Conservation (phyloP, 2,888 invertebrate species). For the Dolichopus griseipennis region DNA sequence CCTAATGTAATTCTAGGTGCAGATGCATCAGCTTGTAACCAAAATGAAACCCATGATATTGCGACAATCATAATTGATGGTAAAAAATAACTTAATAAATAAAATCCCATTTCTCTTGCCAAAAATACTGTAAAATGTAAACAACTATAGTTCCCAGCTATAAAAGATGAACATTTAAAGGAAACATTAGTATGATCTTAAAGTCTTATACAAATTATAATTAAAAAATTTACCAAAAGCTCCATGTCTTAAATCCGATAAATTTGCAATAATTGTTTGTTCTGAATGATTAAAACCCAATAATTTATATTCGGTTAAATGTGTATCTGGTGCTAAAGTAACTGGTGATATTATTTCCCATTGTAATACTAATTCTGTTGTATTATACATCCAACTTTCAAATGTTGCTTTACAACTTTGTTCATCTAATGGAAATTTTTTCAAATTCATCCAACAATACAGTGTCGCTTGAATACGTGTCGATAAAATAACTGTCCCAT, state of each 20-base stretch:
- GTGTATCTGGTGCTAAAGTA: constrained; percentile 63
- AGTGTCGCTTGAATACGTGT: constrained; percentile 70
- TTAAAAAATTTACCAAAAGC: constrained; percentile 53
- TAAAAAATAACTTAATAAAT: constrained; percentile 79
- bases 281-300: constrained; percentile 62
- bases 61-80: constrained; percentile 80
- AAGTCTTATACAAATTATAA: too few relatives aligned
- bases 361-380: constrained; percentile 60
- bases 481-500: constrained; percentile 71
- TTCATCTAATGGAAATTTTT: constrained; percentile 81
- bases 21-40: constrained; percentile 81
- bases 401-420: constrained; percentile 71
- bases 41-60: constrained; percentile 83
- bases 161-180: constrained; percentile 37
- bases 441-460: constrained; percentile 76
- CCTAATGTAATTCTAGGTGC: constrained; percentile 74
- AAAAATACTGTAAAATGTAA: constrained; percentile 69
- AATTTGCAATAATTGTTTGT: constrained; percentile 59
- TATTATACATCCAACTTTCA: constrained; percentile 79
- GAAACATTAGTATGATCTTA: too few relatives aligned
- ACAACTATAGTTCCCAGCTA: constrained; percentile 76
- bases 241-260: constrained; percentile 59
- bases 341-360: constrained; percentile 71
- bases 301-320: constrained; percentile 71
- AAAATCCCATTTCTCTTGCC: constrained; percentile 74